phyloP scores from a whole-genome alignment of 2,797 vertebrate species.

The Chrysocyon brachyurus region DNA sequence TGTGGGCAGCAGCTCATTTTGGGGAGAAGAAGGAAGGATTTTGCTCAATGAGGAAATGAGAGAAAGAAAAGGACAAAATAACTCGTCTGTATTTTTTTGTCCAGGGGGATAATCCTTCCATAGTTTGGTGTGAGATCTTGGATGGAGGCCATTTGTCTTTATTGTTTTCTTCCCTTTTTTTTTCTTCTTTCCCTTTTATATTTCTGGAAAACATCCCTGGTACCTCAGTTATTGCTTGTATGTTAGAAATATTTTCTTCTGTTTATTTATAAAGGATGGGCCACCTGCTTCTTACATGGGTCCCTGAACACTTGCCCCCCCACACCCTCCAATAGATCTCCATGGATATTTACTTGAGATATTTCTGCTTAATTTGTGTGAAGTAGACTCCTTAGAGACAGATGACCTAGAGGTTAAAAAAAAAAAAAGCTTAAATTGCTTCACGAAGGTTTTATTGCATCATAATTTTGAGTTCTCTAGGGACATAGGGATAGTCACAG shows the following conservation, averaged over 20 bases:
- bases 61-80: neutral
- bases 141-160: neutral
- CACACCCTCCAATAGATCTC: neutral
- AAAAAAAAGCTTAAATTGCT: neutral
- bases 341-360: neutral
- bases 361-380: neutral
- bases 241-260: neutral
- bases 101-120: neutral
- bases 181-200: neutral
- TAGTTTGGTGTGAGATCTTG: constrained; percentile 21
- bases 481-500: neutral
- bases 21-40: constrained; percentile 7
- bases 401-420: neutral
- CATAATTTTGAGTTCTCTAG: neutral
- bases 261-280: neutral
- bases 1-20: neutral
- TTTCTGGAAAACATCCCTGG: neutral
- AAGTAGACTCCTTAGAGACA: neutral
- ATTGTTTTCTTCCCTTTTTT: neutral
- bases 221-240: neutral
- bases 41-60: constrained; percentile 43
- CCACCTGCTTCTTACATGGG: neutral
- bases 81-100: neutral
- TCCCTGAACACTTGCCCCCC: fast-evolving
- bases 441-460: constrained; percentile 41